Evolutionary conservation across 1,140 invertebrate genomes (phyloP).

Genomic region (Oryzaephilus surinamensis): DNA sequence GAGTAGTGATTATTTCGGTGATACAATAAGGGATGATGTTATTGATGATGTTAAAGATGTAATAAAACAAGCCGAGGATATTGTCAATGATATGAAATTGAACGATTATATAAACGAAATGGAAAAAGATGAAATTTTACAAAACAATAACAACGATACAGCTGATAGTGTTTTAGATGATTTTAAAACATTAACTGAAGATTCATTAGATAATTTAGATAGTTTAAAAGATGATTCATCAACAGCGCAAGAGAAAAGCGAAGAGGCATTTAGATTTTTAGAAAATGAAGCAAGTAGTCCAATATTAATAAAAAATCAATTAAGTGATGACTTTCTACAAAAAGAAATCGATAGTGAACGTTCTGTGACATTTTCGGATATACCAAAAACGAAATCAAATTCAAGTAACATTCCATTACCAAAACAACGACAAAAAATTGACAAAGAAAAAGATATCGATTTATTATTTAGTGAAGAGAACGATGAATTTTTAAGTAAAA

Average conservation of each 20-base stretch:
- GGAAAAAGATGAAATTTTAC: too few species aligned
- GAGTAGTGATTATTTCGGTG: slow-evolving; percentile 9
- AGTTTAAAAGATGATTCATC: slow-evolving; percentile 27
- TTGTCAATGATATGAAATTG: slow-evolving; percentile 22
- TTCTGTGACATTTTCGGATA: too few species aligned
- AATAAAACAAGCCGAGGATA: slow-evolving; percentile 26
- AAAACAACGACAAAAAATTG: slow-evolving; percentile 19
- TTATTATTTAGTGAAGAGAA: slow-evolving; percentile 11
- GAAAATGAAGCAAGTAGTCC: slow-evolving; percentile 32
- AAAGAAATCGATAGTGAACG: too few species aligned
- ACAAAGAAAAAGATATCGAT: slow-evolving; percentile 18
- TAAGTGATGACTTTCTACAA: too few species aligned
- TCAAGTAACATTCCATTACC: slow-evolving; percentile 22
- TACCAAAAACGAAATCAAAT: too few species aligned
- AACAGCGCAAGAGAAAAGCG: slow-evolving; percentile 28
- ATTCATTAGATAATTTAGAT: slow-evolving; percentile 27
- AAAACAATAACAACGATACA: slow-evolving; percentile 14
- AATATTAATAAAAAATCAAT: too few species aligned
- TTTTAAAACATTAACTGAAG: slow-evolving; percentile 20
- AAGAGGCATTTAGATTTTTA: slow-evolving; percentile 33
- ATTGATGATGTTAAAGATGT: slow-evolving; percentile 26
- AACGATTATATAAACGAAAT: too few species aligned
- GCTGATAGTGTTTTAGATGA: slow-evolving; percentile 22
- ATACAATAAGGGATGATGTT: slow-evolving; percentile 16
- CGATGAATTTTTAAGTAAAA: slow-evolving; percentile 29